Base-by-base conservation (phyloP, 2,113 vertebrate species). In the Pseudorhombus dupliciocellatus region DNA sequence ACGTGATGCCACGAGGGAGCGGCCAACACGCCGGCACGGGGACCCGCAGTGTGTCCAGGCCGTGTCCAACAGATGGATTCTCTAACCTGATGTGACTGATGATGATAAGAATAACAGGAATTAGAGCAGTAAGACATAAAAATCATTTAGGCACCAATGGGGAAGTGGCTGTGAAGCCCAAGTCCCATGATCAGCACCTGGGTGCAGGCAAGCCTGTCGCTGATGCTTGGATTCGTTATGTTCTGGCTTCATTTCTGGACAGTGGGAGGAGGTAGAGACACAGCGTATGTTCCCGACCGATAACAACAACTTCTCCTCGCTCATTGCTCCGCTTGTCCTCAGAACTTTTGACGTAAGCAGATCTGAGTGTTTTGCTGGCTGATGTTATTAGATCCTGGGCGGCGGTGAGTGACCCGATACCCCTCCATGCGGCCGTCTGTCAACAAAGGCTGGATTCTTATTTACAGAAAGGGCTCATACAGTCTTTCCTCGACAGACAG, bases 291-390 rank as follows among this genome's bases (percentile, higher is more conserved):
- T 50, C 9, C 7, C 10, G 53, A 70, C 2, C 25, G 10, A 46
- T 15, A 20, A 30, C 0, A 68, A 59, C 25, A 50, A 21, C 48
- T 30, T 69, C 59, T 62, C 22, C 16, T 52, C 53, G 44, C 14
- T 56, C 48, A 71, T 26, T n/a, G 25, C 55, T 67, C 57, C 57
- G 48, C 69, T 70, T 53, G 60, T 73, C 52, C 68, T 55, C 63
- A 48, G 48, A 76, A 55, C 40, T 75, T 67, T 70, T 20, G 2
- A 14, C 61, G 58, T 63, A 76, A 79, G 77, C 77, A 75, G 34
- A 79, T 84, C 55, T 73, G 64, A 63, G 30, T 51, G 58, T 76
- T 83, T 70, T 58, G 57, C 83, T 77, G 50, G 64, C 26, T 14
- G 69, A 63, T 25, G 70, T 82, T 61, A 77, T 75, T 4, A 14